Base-by-base conservation (phyloP, 2,797 vertebrate genomes). In the Pitangus sulphuratus region DNA sequence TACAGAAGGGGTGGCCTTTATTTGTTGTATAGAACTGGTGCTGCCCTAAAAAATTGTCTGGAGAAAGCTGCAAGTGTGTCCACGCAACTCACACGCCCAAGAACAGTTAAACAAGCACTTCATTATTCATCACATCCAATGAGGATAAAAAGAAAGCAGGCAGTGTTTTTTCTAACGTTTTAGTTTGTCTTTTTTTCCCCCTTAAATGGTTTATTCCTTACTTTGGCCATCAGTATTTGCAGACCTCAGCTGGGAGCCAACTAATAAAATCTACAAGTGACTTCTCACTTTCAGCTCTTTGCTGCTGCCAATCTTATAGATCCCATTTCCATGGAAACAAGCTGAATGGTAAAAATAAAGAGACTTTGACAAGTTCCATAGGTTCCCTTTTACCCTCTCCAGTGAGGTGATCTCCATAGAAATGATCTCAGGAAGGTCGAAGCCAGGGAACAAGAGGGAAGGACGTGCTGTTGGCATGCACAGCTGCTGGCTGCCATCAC, bases 281-380 rank as follows among this genome's bases (percentile, higher is more conserved):
- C 61, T 87, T 69, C 31, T 37, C 64, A 57, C 24, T 66, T 81
- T 72, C 48, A 81, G 19, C 40, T 84, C 28, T 16, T 87, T 31
- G 2, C 22, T 75, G 25, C 70, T 77, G 77, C 84, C 78, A 94
- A 24, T 61, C 35, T 65, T 48, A 61, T 13, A 35, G 42, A 91
- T 87, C 57, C 28, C 6, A 51, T 92, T 96, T 84, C 92, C 57
- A 91, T 88, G 72, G 93, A 81, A 97, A 94, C 84, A 48, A 81
- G 44, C 3, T 13, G 31, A 89, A 88, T 3, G 2, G 40, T 28
- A 60, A 85, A 96, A 94, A 47, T 18, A 58, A 31, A 90, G 6
- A 31, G 6, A 76, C 31, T 75, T 88, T 62, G 10, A 3, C 9
- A 90, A 69, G 65, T 75, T 81, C 72, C 48, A 62, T 10, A 1